Base-by-base conservation (phyloP, 1,140 invertebrate species). In the Drosophila takahashii region DNA sequence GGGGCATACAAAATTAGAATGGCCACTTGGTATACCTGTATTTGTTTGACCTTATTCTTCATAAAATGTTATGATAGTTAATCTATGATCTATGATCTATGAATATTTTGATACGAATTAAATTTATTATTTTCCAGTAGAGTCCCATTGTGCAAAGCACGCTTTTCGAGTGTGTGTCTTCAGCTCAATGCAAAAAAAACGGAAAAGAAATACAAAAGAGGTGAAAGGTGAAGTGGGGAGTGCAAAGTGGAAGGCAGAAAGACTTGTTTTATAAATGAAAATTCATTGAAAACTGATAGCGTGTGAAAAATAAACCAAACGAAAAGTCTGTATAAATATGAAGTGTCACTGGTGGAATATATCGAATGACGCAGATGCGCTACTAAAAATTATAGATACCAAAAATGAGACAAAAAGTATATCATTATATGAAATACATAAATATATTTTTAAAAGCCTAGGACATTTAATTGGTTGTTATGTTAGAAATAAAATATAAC, bases 251-350 rank as follows among this genome's bases (percentile, higher is more conserved):
- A 39, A 5, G 34, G 13, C 16, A 27, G 13, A 54, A 42, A 29
- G 73, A 73, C 50, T 60, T 67, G 73, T 69, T 81, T 53, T 60
- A 89, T 76, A 79, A 79, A 75, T 89, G 79, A 79, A 87, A 87
- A 89, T 89, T 77, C 79, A 87, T 87, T 87, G 83, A 87, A 87
- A 87, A 77, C 83, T 84, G 83, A 87, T 87, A 87, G 83, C 76
- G 84, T 77, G 83, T 87, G 76, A 79, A 87, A 83, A 84, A 87
- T 86, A 86, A 86, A 86, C 75, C 65, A 87, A 81, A 83, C 73
- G 81, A 45, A 60, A 74, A 81, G 65, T 59, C 62, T 34, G 39
- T 51, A 72, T 53, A 77, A 76, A 78, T 51, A 83, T 87, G 54
- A 79, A 69, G 69, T 79, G 58, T 60, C 53, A 48, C 60, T 78